Evolutionary conservation across 2,888 invertebrate species (phyloP), one percentile per base, ranked within the genome.

Genomic region (Pecten maximus): DNA sequence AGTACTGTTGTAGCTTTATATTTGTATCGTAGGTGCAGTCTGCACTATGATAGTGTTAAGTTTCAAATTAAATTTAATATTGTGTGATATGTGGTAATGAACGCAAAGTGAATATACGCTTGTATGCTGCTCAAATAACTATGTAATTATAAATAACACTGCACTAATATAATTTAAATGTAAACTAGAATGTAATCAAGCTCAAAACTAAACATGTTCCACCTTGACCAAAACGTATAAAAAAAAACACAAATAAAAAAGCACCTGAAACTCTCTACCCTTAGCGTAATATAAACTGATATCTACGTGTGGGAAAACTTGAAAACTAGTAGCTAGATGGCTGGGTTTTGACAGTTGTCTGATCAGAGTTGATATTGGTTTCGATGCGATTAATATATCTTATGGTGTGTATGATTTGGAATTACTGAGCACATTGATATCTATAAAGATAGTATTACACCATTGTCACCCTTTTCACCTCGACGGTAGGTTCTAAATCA

Each of bases 11-110:
- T 74, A 74, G 8, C 74, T 12, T 6, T 74, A 35, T 74, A 54
- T 28, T 12, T 74, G 74, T 74, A 35, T 10, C 23, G 28, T 74
- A 74, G 74, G 74, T 74, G 74, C 74, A 74, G 74, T 3, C 15
- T 74, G 74, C 74, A 74, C 74, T 35, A 74, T 74, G 28, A 28
- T 35, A 74, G 74, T 35, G 35, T 74, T 28, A 74, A 74, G 35
- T 74, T 74, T 35, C 74, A 74, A 74, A 74, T 74, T 74, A 74
- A 74, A 35, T 74, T 10, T 74, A 35, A 74, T 74, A 74, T 74
- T 6, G 74, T 74, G 74, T 74, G 74, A 74, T 74, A 74, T 35
- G 8, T 8, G 74, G 74, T 35, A 74, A 74, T 74, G 35, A 35
- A 74, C 35, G 74, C 35, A 74, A 10, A 74, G 74, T 74, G 74